A percentile compares a stretch with the other conserved stretches of the same genome.
phyloP scores from a whole-genome alignment of 2,888 invertebrate genomes.

The Melieria crassipennis region DNA sequence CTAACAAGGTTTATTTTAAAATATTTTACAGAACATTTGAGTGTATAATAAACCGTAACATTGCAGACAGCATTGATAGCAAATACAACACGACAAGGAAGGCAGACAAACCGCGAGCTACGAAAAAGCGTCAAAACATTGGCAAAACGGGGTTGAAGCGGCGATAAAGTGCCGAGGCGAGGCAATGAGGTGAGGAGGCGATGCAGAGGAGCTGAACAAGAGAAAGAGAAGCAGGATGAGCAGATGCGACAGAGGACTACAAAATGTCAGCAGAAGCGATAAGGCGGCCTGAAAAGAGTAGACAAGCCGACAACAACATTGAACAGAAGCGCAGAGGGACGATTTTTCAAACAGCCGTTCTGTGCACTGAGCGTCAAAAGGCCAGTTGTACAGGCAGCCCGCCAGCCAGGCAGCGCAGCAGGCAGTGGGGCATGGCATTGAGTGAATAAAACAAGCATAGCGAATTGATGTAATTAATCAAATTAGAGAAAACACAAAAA shows the following conservation, averaged over 20 bases:
- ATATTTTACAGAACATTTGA: conserved; percentile 19
- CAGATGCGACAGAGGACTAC: not conserved
- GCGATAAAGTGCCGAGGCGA: not conserved
- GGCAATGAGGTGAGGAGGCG: not conserved
- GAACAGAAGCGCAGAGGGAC: not conserved
- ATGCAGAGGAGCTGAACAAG: not conserved
- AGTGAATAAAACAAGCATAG: conserved; percentile 34
- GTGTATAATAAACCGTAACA: conserved; percentile 20
- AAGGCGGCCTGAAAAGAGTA: too few species aligned
- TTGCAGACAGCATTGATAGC: conserved; percentile 2
- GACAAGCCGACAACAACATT: not conserved
- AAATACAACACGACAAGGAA: not conserved
- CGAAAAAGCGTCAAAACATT: conserved; percentile 1
- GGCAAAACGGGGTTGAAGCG: too few species aligned
- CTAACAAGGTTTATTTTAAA: not conserved
- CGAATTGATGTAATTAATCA: conserved; percentile 44
- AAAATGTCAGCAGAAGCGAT: not conserved
- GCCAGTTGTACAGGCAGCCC: not conserved
- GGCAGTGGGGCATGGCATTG: conserved; percentile 13
- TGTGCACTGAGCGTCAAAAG: not conserved
- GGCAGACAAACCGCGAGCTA: not conserved
- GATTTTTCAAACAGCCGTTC: not conserved
- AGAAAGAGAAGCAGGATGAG: too few species aligned
- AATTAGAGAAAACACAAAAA: conserved; percentile 43
- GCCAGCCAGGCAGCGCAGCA: not conserved